phyloP scores from a whole-genome alignment of 2,113 vertebrate genomes.

The Carettochelys insculpta region DNA sequence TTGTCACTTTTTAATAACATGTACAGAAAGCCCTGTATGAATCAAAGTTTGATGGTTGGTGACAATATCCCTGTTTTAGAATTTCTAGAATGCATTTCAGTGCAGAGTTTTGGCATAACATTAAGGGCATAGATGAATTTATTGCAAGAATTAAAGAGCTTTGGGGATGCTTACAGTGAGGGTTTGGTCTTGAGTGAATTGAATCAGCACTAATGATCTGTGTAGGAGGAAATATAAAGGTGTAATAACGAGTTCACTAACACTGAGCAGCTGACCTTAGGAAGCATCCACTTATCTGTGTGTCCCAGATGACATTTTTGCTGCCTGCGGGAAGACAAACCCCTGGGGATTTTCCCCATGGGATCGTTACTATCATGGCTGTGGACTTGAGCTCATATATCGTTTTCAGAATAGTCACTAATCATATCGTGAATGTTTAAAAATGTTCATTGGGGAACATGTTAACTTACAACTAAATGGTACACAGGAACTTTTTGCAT shows the following conservation, averaged over 20 bases:
- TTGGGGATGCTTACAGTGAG: background rate
- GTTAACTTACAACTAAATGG: background rate
- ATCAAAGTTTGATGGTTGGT: background rate
- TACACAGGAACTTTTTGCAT: background rate
- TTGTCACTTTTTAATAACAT: background rate
- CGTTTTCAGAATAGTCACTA: background rate
- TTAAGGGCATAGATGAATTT: background rate
- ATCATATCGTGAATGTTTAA: background rate
- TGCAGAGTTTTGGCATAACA: background rate
- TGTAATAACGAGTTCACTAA: background rate
- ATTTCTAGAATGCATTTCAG: fast-evolving
- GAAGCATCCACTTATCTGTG: background rate
- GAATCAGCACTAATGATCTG: background rate
- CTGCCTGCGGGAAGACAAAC: background rate
- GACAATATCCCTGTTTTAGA: background rate
- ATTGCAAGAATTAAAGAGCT: background rate
- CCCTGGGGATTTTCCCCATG: background rate
- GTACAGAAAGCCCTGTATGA: background rate
- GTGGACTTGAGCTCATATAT: background rate
- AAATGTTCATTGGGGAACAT: background rate
- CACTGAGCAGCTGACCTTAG: background rate
- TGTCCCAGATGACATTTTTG: background rate
- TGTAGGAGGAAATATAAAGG: background rate
- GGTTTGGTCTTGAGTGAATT: background rate
- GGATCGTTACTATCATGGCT: background rate